phyloP scores from a whole-genome alignment of 2,797 vertebrate species.

The Calcarius lapponicus region DNA sequence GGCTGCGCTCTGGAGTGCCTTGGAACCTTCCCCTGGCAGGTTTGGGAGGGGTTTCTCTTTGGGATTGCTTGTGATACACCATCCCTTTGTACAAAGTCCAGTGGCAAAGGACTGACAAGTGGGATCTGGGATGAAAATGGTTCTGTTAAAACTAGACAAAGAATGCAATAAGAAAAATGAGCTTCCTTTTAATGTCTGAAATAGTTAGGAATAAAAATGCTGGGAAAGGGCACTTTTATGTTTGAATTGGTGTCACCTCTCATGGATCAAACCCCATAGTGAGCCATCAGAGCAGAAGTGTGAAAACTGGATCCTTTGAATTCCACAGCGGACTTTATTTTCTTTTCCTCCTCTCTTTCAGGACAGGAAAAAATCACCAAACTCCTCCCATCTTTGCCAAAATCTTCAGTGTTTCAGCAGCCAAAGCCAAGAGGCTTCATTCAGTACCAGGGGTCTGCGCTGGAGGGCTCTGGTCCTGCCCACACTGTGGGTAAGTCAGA shows the following conservation, averaged over 20 bases:
- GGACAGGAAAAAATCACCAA: neutral
- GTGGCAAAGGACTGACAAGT: neutral
- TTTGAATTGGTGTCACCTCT: neutral
- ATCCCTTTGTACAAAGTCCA: neutral
- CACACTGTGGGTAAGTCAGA: neutral
- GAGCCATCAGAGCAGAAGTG: neutral
- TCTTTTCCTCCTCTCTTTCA: neutral
- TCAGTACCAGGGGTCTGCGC: neutral
- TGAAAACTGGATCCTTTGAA: neutral
- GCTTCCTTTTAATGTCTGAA: neutral
- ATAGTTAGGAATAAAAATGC: neutral
- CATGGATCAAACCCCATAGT: neutral
- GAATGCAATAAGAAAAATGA: too few species aligned
- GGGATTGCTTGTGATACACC: neutral
- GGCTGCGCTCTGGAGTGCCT: neutral
- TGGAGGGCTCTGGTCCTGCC: neutral
- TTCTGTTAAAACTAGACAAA: neutral
- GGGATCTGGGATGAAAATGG: neutral
- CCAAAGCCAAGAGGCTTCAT: neutral
- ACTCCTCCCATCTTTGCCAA: neutral
- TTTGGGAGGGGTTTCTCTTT: neutral
- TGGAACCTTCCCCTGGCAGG: neutral
- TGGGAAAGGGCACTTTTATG: neutral
- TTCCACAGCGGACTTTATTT: neutral
- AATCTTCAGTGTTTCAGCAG: neutral